Conservation (phyloP, 2,113 vertebrate species). For the Hydrolagus affinis region DNA sequence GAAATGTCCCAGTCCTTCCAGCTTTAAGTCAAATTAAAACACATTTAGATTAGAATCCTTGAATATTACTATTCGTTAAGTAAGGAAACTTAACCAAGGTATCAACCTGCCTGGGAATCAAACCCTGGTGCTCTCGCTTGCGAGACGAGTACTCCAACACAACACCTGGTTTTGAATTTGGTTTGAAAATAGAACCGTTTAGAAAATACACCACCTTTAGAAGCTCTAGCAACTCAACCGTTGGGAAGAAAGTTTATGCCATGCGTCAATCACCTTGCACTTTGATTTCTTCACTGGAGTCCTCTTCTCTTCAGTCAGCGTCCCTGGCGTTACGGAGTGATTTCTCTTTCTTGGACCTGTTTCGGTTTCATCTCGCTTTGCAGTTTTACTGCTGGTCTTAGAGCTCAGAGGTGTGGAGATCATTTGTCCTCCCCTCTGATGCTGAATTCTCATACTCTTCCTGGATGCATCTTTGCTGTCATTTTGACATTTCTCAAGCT, state of each 20-base stretch:
- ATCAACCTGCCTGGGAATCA: too few species aligned
- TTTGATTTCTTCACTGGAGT: conserved; percentile 13
- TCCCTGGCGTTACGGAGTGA: background rate
- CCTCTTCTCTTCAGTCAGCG: background rate
- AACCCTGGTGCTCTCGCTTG: too few species aligned
- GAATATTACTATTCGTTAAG: too few species aligned
- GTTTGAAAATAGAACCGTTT: too few species aligned
- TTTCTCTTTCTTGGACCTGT: background rate
- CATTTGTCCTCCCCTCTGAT: background rate
- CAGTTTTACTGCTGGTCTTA: background rate
- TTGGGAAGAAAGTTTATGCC: too few species aligned
- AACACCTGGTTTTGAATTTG: too few species aligned
- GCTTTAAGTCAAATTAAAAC: too few species aligned
- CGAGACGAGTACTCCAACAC: too few species aligned
- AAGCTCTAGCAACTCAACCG: too few species aligned
- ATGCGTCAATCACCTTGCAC: background rate
- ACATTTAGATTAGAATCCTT: background rate
- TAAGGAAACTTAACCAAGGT: too few species aligned
- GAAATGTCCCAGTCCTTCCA: too few species aligned
- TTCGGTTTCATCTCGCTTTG: background rate
- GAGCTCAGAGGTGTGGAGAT: background rate
- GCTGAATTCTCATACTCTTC: conserved; percentile 9
- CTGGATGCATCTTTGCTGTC: background rate
- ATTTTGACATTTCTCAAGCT: background rate
- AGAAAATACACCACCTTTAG: too few species aligned